Base-by-base conservation (phyloP, 1,140 invertebrate genomes). In the Neelides sp. region DNA sequence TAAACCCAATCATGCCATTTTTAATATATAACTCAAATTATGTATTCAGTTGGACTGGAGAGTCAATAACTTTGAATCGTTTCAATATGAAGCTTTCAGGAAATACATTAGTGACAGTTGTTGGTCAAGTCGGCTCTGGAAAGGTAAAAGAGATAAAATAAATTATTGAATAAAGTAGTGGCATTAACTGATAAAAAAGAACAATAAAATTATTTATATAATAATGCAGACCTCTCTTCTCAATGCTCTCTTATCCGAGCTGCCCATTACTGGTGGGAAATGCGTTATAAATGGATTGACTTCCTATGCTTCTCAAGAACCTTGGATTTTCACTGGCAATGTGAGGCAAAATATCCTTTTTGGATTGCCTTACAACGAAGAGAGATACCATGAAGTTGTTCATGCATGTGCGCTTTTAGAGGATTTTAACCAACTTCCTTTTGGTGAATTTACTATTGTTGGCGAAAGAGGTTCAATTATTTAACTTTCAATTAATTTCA, bases 41-140 rank as follows among this genome's bases (percentile, higher is more conserved):
- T 8, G n/a, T 8, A 8, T 5, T n/a, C n/a, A 40, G 37, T 7
- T 40, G 37, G 37, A 40, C 37, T 10, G 5, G 15, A 40, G 41
- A 30, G 4, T 34, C 26, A 32, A 2, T 17, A 7, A 41, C 35
- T 5, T 24, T 56, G 10, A 26, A 52, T 1, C 23, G 39, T 19
- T n/a, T 56, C 4, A 36, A 13, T 8, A 27, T 56, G 4, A 22
- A 56, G 13, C 13, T 42, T 12, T 10, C 3, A 2, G 50, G 44
- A 17, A 34, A 47, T 37, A 27, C 44, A 26, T 30, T 56, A 10
- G 50, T 56, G 7, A 56, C 52, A 22, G 24, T 56, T 15, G 40
- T 56, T 30, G 54, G 54, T 17, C 0, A 44, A 12, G 54, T 55
- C 4, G 54, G 54, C 5, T 20, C 37, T 22, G 54, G 54, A 17